phyloP scores from a whole-genome alignment of 2,888 invertebrate genomes.

The Isoperla grammatica region DNA sequence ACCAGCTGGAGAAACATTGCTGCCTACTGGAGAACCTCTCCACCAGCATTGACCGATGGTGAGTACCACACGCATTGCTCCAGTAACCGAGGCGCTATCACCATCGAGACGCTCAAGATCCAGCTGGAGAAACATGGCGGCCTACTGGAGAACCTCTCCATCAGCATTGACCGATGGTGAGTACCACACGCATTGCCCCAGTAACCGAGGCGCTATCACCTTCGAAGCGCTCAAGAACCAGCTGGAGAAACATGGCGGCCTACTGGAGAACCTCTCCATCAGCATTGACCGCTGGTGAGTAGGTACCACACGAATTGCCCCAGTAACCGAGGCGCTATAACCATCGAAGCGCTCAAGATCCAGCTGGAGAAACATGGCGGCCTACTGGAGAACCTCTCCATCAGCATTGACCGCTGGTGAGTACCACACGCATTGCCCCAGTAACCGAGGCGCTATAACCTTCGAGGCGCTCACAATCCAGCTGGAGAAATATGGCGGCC shows the following conservation, averaged over 20 bases:
- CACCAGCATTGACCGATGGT: constrained; percentile 54
- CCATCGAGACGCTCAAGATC: constrained; percentile 79
- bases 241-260: constrained; percentile 78
- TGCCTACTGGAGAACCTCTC: constrained; percentile 88
- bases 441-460: constrained; percentile 76
- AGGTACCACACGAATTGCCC: too few species aligned
- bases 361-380: constrained; percentile 86
- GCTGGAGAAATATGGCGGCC: constrained; percentile 78
- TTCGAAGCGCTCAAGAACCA: constrained; percentile 84
- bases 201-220: constrained; percentile 76
- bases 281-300: constrained; percentile 48
- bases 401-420: constrained; percentile 54
- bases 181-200: constrained; percentile 79
- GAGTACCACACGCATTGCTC: constrained; percentile 82
- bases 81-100: constrained; percentile 75
- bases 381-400: constrained; percentile 83
- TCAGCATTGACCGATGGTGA: constrained; percentile 54
- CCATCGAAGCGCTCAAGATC: constrained; percentile 79
- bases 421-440: constrained; percentile 79
- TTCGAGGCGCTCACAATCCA: constrained; percentile 84
- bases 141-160: constrained; percentile 83
- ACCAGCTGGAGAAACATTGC: constrained; percentile 79
- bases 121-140: constrained; percentile 86
- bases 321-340: constrained; percentile 75
- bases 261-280: constrained; percentile 87